Base-by-base conservation (phyloP, 2,113 vertebrate genomes). In the Alligator mississippiensis region DNA sequence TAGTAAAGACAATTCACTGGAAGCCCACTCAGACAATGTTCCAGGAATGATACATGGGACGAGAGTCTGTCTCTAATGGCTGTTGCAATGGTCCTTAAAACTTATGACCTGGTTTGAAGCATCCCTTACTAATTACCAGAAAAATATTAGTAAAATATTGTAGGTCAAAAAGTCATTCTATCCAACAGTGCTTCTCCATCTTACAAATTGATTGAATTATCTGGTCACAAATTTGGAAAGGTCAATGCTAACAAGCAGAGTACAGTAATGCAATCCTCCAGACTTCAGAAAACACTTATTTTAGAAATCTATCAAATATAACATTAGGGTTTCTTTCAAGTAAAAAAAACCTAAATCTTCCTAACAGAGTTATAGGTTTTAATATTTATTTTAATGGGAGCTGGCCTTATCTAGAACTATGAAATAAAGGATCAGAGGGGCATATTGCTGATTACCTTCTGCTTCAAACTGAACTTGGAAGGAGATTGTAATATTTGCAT, bases 41-140 rank as follows among this genome's bases (percentile, higher is more conserved):
- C 24, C 0, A 0, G 4, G 28, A 34, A 14, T 61, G 9, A 47
- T 28, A 15, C 5, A 4, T 28, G 34, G 8, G 12, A 38, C 34
- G n/a, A 34, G 11, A 90, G 10, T 3, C 5, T 55, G 5, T 10
- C 54, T 80, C 47, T 79, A 4, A 21, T 24, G 25, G 64, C 58
- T 18, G 6, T 47, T 68, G n/a, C 6, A 54, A 18, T 62, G 9
- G 55, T 82, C 24, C 25, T 60, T 58, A 25, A 80, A 54, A n/a
- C 9, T 62, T 78, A 13, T 77, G 38, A 9, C n/a, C 11, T 21
- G 72, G 17, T 18, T 62, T 86, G 60, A 60, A 70, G 54, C 57
- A 11, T 4, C 2, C 61, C 64, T 10, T 61, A 84, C 11, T 6
- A 89, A n/a, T 77, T 77, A 80, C 9, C 18, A n/a, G 77, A 66